Evolutionary conservation across 23 tunicate genomes (phyloP).

Genomic region (Botrylloides violaceus): DNA sequence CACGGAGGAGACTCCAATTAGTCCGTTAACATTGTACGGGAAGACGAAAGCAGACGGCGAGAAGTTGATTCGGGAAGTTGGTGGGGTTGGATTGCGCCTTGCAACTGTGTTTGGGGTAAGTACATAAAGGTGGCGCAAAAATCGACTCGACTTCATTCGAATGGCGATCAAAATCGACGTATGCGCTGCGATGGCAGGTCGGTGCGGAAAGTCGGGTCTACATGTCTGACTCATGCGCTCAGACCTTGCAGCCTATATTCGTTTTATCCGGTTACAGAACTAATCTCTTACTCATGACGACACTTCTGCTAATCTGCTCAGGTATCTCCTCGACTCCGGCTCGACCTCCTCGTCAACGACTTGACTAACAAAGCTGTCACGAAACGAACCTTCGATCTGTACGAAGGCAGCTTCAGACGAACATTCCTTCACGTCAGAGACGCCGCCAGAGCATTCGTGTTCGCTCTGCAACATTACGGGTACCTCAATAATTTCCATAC

Average conservation of each 20-base stretch:
- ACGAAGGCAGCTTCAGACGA: slow-evolving; percentile 89
- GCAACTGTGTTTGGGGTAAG: slow-evolving; percentile 99
- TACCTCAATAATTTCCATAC: slow-evolving; percentile 7
- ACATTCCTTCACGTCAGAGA: slow-evolving; percentile 97
- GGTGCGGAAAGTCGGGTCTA: no score
- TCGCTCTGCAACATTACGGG: slow-evolving; percentile 90
- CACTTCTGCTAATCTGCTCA: slow-evolving; percentile 4
- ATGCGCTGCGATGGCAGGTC: no score
- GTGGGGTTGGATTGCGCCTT: slow-evolving; percentile 91
- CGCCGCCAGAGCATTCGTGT: slow-evolving; percentile 81
- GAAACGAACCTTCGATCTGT: slow-evolving; percentile 77
- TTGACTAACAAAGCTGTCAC: slow-evolving; percentile 69
- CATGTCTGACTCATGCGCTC: no score
- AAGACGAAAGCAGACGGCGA: slow-evolving; percentile 93
- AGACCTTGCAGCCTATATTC: no score
- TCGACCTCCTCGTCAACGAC: slow-evolving; percentile 92
- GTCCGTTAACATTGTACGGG: slow-evolving; percentile 93
- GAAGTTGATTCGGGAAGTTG: slow-evolving; percentile 44
- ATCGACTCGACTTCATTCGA: no score
- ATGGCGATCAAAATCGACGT: no score
- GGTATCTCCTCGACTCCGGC: slow-evolving; percentile 93
- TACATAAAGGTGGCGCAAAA: no score
- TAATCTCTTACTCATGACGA: no score
- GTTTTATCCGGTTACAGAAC: no score
- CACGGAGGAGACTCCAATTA: slow-evolving; percentile 95